Evolutionary conservation across 2,888 invertebrate species (phyloP), one percentile per base, ranked within the genome.

Genomic region (Bellardia pandia): DNA sequence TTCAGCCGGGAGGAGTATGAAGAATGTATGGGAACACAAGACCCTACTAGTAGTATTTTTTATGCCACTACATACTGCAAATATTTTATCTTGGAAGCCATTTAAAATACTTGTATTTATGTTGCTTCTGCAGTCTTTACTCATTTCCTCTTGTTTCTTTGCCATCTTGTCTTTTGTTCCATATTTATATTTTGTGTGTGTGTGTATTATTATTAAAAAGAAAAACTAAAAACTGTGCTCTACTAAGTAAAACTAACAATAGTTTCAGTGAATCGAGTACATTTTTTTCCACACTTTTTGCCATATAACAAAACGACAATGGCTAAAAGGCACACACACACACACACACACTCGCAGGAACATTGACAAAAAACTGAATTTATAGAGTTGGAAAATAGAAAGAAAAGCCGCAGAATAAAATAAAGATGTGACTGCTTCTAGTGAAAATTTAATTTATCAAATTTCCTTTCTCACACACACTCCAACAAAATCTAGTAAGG

Each of bases 371-470:
- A 68, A 85, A 80, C 53, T 64, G 14, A 75, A 79, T 76, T 75
- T 78, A 48, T 80, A 64, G 79, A 85, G 75, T 33, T 16, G 56
- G 37, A 37, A 60, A 72, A n/a, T 45, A 77, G 48, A 81, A 66
- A 45, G 45, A 72, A 58, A 45, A 64, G 42, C 64, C 71, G 48
- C 13, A 53, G 16, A 37, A 33, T 51, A 33, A 53, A 71, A 37
- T 68, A 58, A 72, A 66, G 77, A 71, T 78, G 33, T 64, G 69
- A 75, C 83, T 80, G 80, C 72, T 84, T 53, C 72, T 72, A 58
- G 77, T 71, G 77, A 85, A 87, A 87, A 85, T 87, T 87, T 85
- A 87, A 87, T 87, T 87, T 85, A 85, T 81, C 81, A 87, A 87
- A 87, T 85, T 87, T 87, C 85, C 87, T 78, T 78, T 74, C 56